phyloP scores from a whole-genome alignment of 2,113 vertebrate genomes.

The Hippolais icterina region DNA sequence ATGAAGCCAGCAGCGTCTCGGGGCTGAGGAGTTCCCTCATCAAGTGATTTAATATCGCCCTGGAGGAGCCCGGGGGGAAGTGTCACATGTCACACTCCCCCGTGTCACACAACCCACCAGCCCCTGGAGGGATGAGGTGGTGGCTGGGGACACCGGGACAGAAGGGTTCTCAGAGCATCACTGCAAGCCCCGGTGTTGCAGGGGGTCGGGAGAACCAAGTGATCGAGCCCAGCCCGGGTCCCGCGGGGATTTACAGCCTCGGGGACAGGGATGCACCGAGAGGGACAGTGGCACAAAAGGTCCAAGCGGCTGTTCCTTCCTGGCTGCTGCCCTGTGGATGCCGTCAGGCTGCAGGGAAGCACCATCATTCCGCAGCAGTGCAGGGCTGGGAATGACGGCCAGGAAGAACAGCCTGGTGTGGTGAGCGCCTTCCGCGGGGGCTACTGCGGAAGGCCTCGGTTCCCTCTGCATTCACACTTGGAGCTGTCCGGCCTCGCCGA shows the following conservation, averaged over 20 bases:
- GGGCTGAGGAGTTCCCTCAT: not conserved
- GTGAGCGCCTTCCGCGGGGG: not conserved
- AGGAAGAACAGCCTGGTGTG: not conserved
- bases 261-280: not conserved
- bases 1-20: not conserved
- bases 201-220: not conserved
- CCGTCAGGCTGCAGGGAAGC: not conserved
- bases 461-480: not conserved
- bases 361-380: not conserved
- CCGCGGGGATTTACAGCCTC: fast-evolving
- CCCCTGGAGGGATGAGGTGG: not conserved
- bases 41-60: not conserved
- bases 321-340: not conserved
- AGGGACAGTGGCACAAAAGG: not conserved
- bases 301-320: not conserved
- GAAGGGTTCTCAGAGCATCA: not conserved
- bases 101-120: not conserved
- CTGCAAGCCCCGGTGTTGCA: fast-evolving
- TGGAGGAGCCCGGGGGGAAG: not conserved
- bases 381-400: not conserved
- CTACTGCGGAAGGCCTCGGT: not conserved
- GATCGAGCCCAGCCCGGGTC: fast-evolving
- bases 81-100: not conserved
- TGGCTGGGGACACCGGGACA: not conserved
- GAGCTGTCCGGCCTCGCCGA: not conserved